Base-by-base conservation (phyloP, 2,797 vertebrate species). In the Myiothlypis chrysogaster region DNA sequence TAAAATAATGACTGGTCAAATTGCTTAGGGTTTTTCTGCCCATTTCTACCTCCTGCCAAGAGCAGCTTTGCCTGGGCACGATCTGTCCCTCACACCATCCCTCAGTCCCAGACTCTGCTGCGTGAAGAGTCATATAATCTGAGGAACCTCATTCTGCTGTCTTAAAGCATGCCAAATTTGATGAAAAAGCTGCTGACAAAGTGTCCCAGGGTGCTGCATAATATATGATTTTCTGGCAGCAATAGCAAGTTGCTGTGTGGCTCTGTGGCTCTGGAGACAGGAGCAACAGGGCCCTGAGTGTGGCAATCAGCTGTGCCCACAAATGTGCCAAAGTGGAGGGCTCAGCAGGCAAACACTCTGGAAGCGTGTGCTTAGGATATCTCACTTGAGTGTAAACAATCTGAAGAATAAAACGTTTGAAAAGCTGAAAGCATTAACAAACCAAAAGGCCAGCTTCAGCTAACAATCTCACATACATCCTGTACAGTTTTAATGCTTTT, bases 271-370 rank as follows among this genome's bases (percentile, higher is more conserved):
- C 81, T 76, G 84, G 77, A 43, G 63, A 69, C 63, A 69, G 50
- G 53, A 78, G 59, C 20, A 73, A 57, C 23, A 76, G 47, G 12
- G 13, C 28, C 17, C 61, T 14, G 46, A 91, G 56, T 85, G 84
- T 86, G 79, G 89, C 59, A 95, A 96, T 83, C 84, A 60, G 41
- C 76, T 83, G 46, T 56, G 76, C 66, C 81, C 87, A 79, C 82
- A 94, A 94, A 37, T 91, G 70, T 95, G 89, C 75, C 79, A 89
- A 90, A 96, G 94, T 76, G 77, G 76, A 95, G 34, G 1, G 35
- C 32, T 53, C 10, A 7, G 59, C 6, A 4, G 35, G 28, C 53
- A 95, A 87, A 71, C 16, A 16, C 12, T 56, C 55, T 53, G 75
- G 20, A 55, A 89, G 30, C 0, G 0, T 19, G 41, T 19, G 24